Evolutionary conservation across 2,797 vertebrate genomes (phyloP), one percentile per base, ranked within the genome.

Genomic region (Galaxias olidus): DNA sequence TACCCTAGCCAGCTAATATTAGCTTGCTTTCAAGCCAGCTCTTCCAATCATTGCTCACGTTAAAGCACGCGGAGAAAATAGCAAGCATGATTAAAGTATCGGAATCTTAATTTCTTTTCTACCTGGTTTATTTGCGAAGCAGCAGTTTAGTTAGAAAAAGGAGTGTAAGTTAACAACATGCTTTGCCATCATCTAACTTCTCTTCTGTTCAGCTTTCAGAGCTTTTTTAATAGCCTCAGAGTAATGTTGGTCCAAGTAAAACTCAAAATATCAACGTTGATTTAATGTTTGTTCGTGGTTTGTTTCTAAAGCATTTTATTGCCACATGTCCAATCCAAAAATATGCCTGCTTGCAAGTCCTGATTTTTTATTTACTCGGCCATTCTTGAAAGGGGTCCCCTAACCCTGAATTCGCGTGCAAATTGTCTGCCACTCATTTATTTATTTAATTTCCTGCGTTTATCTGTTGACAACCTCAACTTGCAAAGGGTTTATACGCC

Each of bases 151-250:
- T 81, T 86, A 73, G 81, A 79, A 79, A 81, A 86, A 83, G 81
- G 75, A 48, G 75, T 87, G 84, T 84, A 89, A 91, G 89, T 91
- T 90, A 88, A 88, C 87, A 89, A 82, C 87, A 84, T 88, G 88
- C 83, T 76, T 79, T 77, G 84, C 84, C 86, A 73, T 86, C 82
- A 82, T 85, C 86, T 62, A 93, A 92, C 92, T 93, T 93, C 87
- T 90, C 77, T 77, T 79, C 78, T 81, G 80, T 84, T 86, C 79
- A 70, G 86, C 84, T 86, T 72, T 73, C 63, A 66, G 63, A 61
- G 10, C 10, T 43, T 20, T 10, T 59, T 30, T 20, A 5, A 46
- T 47, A 19, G 58, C 14, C 10, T 47, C 62, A 66, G 18, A 46
- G 68, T 61, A 72, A 73, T 4, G 14, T n/a, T 10, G 50, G n/a